These are phyloP conservation scores for Gymnocephalus cernua DNA, from an alignment of 2,113 vertebrate species.

Conservation along the genomic window DNA sequence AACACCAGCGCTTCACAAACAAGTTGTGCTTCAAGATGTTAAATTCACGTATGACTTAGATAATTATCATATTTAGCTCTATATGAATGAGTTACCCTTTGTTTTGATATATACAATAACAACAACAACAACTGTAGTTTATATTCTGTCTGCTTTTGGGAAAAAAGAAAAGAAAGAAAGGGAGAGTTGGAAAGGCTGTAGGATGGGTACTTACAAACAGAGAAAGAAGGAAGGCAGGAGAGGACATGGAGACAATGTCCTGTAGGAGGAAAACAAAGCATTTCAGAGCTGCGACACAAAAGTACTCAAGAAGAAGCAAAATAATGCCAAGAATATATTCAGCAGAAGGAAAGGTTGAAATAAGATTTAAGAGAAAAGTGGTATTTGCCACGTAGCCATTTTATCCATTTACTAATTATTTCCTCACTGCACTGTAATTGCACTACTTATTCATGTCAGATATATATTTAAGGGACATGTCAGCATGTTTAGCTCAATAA, in stretches of 20 bases:
- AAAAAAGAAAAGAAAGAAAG: neutral
- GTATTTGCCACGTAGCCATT: neutral
- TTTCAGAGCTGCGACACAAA: constrained; percentile 51
- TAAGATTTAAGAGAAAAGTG: constrained; percentile 1
- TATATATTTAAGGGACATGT: constrained; percentile 20
- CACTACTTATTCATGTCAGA: neutral
- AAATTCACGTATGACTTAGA: neutral
- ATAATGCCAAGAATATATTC: neutral
- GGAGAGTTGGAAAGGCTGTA: constrained; percentile 16
- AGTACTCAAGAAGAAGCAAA: constrained; percentile 26
- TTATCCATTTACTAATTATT: neutral
- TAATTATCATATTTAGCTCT: neutral
- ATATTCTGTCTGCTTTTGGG: neutral
- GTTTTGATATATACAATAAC: neutral
- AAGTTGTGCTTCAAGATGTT: neutral
- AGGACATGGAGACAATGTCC: constrained; percentile 99
- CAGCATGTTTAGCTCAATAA: constrained; percentile 10
- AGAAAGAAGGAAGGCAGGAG: constrained; percentile 99
- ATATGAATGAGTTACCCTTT: neutral
- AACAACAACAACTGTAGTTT: neutral
- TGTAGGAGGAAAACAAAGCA: constrained; percentile 88
- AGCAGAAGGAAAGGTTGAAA: constrained; percentile 1
- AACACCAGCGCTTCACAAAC: neutral
- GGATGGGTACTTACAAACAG: constrained; percentile 97
- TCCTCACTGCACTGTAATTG: constrained; percentile 5